Evolutionary conservation across 2,797 vertebrate genomes (phyloP), one percentile per base, ranked within the genome.

Genomic region (Sebastes iracundus): DNA sequence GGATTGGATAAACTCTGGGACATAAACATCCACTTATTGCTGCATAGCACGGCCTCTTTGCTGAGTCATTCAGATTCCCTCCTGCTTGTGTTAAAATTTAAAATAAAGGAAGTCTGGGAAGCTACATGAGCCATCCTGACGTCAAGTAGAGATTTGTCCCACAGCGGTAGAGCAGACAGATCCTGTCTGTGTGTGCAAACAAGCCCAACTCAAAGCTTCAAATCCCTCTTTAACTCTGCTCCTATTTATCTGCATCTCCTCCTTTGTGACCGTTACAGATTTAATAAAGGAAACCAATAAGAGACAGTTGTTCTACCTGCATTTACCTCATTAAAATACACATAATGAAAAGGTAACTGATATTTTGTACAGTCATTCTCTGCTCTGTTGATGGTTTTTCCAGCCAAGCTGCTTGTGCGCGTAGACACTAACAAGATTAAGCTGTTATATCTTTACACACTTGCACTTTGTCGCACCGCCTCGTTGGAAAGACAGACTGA

Each of bases 361-460:
- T 66, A 42, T 63, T 46, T 62, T 13, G 23, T 18, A n/a, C 22
- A 11, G 13, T 69, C 12, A 20, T 7, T 32, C 53, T 78, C 25
- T 71, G 46, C 33, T 72, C 59, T 77, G 58, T 4, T 67, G 4
- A 22, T 75, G 20, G 32, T 61, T 52, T 64, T 32, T 72, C 16
- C 53, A 42, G 61, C 49, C 46, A 25, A 65, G 67, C 67, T 70
- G 56, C 33, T 18, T 60, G 56, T 77, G 83, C 28, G 20, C 85
- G 75, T 18, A 76, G 69, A 53, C 69, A 18, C 86, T 81, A 87
- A 90, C 71, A 68, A 27, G 76, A 92, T 90, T 80, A 83, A 77
- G 75, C 28, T 5, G 52, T 62, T 86, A 9, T 53, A 77, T 55
- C 70, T 58, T 77, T 6, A 64, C 55, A 86, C 80, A 77, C 62